Conservation (phyloP, 2,113 vertebrate genomes). For the Podarcis cretensis region DNA sequence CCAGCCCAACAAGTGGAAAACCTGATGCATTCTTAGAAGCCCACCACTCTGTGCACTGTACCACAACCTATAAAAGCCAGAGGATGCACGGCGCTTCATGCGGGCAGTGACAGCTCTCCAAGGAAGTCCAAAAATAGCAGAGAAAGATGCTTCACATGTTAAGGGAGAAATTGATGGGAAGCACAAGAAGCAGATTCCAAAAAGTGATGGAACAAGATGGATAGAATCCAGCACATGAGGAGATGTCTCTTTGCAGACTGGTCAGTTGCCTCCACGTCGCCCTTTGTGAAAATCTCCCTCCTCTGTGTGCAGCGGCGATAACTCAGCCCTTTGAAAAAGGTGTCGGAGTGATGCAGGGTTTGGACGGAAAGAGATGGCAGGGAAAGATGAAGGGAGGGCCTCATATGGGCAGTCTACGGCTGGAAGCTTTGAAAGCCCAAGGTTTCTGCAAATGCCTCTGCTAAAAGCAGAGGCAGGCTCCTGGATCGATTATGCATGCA, state of each 20-base stretch:
- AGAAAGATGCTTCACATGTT: background rate
- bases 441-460: constrained; percentile 59
- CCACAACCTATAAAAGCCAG: background rate
- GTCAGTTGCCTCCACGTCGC: constrained; percentile 6
- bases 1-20: background rate
- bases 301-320: rapidly evolving
- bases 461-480: constrained; percentile 72
- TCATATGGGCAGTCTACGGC: constrained; percentile 1
- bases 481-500: constrained; percentile 71
- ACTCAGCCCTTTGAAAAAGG: constrained; percentile 3
- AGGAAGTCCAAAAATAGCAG: constrained; percentile 17
- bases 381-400: background rate
- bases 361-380: background rate
- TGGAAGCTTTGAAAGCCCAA: constrained; percentile 55
- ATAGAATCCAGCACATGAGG: background rate
- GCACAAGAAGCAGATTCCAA: background rate
- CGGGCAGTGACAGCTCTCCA: background rate
- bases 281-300: background rate
- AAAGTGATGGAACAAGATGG: rapidly evolving
- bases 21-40: background rate
- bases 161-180: background rate
- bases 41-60: background rate
- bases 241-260: background rate
- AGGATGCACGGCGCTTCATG: constrained; percentile 21
- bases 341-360: background rate